Conservation (phyloP, 1,140 invertebrate species). For the Drosophila tsacasi region DNA sequence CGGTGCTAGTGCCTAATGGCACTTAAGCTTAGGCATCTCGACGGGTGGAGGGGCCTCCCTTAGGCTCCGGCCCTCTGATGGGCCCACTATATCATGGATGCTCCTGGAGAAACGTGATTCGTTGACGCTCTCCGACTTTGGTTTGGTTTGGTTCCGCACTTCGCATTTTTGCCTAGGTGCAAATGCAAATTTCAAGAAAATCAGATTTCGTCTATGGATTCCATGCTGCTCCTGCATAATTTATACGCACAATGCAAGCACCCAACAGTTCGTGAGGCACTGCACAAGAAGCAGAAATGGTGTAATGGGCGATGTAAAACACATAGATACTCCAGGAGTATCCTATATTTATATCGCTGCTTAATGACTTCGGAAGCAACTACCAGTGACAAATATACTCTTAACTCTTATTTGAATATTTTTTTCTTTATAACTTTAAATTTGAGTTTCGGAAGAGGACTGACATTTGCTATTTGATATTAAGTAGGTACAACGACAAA, state of each 20-base stretch:
- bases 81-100: constrained; percentile 41
- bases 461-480: no score
- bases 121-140: constrained; percentile 50
- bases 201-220: constrained; percentile 66
- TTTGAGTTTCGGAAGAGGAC: no score
- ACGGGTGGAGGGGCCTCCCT: constrained; percentile 15
- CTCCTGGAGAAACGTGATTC: constrained; percentile 63
- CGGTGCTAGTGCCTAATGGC: constrained; percentile 74
- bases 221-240: constrained; percentile 58
- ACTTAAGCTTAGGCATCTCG: constrained; percentile 78
- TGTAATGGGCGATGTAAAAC: constrained; percentile 47
- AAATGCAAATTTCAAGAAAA: constrained; percentile 75
- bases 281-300: constrained; percentile 36
- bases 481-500: no score
- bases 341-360: constrained; percentile 9
- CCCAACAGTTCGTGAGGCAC: constrained; percentile 45
- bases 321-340: constrained; percentile 19
- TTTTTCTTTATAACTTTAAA: neutral
- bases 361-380: neutral
- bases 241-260: constrained; percentile 66
- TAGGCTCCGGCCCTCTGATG: constrained; percentile 4
- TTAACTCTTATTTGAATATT: neutral
- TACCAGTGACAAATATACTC: neutral
- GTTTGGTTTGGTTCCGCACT: constrained; percentile 43
- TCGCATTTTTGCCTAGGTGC: constrained; percentile 70